Percentiles rank a stretch among this genome's conserved stretches.
These are phyloP conservation scores for Oncorhynchus nerka DNA, from an alignment of 2,113 vertebrate species.

Conservation along the genomic window DNA sequence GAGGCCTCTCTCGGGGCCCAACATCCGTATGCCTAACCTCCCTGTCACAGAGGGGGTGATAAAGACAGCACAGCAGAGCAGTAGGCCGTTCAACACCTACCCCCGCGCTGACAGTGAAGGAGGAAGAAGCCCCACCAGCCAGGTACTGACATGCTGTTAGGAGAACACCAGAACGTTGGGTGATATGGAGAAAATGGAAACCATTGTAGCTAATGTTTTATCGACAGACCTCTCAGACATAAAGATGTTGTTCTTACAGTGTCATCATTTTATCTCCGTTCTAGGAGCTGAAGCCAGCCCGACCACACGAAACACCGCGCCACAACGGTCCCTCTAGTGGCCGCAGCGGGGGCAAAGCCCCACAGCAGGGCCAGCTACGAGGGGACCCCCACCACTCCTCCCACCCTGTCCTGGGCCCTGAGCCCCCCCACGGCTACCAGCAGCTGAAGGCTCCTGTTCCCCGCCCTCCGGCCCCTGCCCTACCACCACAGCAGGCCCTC, in stretches of 20 bases:
- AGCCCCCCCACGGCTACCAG: constrained; percentile 45
- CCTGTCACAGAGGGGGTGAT: constrained; percentile 69
- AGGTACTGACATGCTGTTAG: constrained; percentile 69
- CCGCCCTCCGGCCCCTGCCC: constrained; percentile 53
- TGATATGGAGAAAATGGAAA: no score
- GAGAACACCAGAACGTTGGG: neutral
- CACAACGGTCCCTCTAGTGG: constrained; percentile 75
- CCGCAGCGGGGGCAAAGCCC: constrained; percentile 45
- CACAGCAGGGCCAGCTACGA: constrained; percentile 49
- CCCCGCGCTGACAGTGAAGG: constrained; percentile 85
- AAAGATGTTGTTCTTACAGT: neutral
- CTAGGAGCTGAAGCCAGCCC: constrained; percentile 59
- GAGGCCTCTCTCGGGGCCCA: constrained; percentile 87
- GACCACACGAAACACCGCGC: constrained; percentile 68
- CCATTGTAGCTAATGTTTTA: no score
- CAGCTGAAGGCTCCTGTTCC: constrained; percentile 68
- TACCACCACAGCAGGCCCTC: constrained; percentile 54
- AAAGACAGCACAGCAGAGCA: constrained; percentile 77
- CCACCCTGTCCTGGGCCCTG: constrained; percentile 64
- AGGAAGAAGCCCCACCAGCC: constrained; percentile 70
- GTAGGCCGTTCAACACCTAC: constrained; percentile 91
- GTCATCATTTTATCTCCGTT: neutral
- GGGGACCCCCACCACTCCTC: constrained; percentile 69
- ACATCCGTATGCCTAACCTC: constrained; percentile 80
- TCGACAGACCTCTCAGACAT: no score